phyloP scores from a whole-genome alignment of 2,888 invertebrate species.

The Eristalis arbustorum region DNA sequence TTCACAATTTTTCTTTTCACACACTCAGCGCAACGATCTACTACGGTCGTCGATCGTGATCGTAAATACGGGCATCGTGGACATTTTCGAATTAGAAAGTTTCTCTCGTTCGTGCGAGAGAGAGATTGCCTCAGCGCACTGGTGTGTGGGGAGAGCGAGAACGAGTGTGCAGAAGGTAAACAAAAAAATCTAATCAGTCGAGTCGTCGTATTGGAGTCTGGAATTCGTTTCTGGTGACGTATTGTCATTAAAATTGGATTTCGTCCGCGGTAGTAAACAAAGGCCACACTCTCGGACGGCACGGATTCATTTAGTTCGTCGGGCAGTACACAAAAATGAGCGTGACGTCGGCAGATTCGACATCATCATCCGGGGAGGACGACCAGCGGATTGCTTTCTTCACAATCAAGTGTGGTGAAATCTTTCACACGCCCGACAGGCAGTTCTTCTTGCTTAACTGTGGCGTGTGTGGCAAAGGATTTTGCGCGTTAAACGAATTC shows the following conservation, averaged over 20 bases:
- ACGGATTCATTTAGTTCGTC: background rate
- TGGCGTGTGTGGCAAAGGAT: conserved; percentile 47
- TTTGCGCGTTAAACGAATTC: conserved; percentile 50
- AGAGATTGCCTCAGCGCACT: background rate
- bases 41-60: conserved; percentile 31
- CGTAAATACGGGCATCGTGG: conserved; percentile 24
- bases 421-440: conserved; percentile 50
- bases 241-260: background rate
- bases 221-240: conserved; percentile 35
- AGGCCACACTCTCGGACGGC: background rate
- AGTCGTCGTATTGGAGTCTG: background rate
- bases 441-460: conserved; percentile 50
- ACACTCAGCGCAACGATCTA: background rate
- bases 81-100: conserved; percentile 25
- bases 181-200: conserved; percentile 42
- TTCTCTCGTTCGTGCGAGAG: conserved; percentile 5
- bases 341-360: conserved; percentile 14
- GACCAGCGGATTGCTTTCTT: conserved; percentile 46
- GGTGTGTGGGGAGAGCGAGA: background rate
- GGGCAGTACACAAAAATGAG: conserved; percentile 28
- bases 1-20: background rate
- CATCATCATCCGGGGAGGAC: conserved; percentile 7
- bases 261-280: background rate
- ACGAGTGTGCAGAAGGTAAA: conserved; percentile 38
- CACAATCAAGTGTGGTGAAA: conserved; percentile 54